Percentiles rank a stretch among this genome's conserved stretches.
Evolutionary conservation across 2,888 invertebrate genomes (phyloP).

Genomic region (Torymus tubicola): DNA sequence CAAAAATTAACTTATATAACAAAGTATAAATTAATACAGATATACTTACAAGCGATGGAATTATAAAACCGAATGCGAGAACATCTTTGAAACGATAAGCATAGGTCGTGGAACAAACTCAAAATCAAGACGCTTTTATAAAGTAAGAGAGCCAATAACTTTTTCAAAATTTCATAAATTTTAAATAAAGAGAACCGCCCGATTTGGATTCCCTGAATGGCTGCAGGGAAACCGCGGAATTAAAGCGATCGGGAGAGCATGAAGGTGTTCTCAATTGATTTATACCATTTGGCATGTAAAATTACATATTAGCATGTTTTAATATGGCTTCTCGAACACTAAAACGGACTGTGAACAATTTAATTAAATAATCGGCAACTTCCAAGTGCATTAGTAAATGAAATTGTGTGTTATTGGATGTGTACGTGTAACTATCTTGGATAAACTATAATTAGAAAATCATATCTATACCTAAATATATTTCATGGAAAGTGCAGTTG

Average conservation of each 20-base stretch:
- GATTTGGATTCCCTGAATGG: slow-evolving; percentile 81
- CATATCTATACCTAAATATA: slow-evolving; percentile 7
- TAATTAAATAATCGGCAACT: slow-evolving; percentile 44
- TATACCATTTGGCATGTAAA: slow-evolving; percentile 1
- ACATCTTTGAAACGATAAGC: slow-evolving; percentile 2
- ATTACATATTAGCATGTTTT: not conserved
- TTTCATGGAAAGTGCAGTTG: slow-evolving; percentile 31
- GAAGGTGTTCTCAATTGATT: slow-evolving; percentile 68
- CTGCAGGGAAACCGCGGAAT: slow-evolving; percentile 79
- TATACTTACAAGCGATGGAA: not conserved
- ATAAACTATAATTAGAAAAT: not conserved
- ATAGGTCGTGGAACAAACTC: not conserved
- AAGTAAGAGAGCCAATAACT: slow-evolving; percentile 42
- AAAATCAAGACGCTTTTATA: slow-evolving; percentile 27
- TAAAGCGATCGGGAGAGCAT: slow-evolving; percentile 72
- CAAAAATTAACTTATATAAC: slow-evolving; percentile 12
- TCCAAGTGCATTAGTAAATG: slow-evolving; percentile 52
- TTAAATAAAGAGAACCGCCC: slow-evolving; percentile 74
- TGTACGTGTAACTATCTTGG: slow-evolving; percentile 5
- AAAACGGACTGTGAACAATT: slow-evolving; percentile 16
- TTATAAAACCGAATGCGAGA: not conserved
- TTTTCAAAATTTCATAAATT: slow-evolving; percentile 51
- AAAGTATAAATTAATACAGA: slow-evolving; percentile 5
- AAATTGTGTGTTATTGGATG: slow-evolving; percentile 56
- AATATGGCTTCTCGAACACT: slow-evolving; percentile 18